Evolutionary conservation across 1,140 invertebrate genomes (phyloP).

Genomic region (Philopotamus ludificatus): DNA sequence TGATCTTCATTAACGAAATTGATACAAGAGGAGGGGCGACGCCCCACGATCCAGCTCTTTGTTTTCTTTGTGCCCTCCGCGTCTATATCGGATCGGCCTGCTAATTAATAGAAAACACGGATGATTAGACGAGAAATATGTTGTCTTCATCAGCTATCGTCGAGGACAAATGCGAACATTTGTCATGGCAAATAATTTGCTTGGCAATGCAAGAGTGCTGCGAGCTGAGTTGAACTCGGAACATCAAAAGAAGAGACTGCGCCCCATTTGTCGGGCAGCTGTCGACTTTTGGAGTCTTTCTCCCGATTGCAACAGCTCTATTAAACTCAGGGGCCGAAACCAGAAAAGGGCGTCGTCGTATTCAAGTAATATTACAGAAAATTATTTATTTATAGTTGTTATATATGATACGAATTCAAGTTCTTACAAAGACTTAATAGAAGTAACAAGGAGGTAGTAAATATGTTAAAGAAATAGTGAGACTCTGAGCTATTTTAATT

Average conservation of each 20-base stretch:
- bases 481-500: no score
- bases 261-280: neutral
- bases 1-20: slow-evolving; percentile 34
- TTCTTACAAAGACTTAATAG: no score
- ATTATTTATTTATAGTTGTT: no score
- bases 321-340: no score
- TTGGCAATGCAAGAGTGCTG: neutral
- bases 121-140: neutral
- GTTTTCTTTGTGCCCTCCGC: neutral
- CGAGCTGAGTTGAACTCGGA: neutral
- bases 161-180: neutral
- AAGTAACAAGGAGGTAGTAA: no score
- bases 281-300: neutral
- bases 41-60: neutral
- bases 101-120: neutral
- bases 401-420: no score
- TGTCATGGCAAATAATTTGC: neutral
- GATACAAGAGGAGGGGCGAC: slow-evolving; percentile 18
- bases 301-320: no score
- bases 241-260: neutral
- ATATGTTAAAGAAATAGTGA: no score
- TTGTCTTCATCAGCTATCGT: neutral
- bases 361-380: no score
- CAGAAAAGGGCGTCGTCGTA: no score
- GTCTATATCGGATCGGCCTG: neutral